Evolutionary conservation across 2,113 vertebrate genomes (phyloP).

Genomic region (Potamarius usumacintae): DNA sequence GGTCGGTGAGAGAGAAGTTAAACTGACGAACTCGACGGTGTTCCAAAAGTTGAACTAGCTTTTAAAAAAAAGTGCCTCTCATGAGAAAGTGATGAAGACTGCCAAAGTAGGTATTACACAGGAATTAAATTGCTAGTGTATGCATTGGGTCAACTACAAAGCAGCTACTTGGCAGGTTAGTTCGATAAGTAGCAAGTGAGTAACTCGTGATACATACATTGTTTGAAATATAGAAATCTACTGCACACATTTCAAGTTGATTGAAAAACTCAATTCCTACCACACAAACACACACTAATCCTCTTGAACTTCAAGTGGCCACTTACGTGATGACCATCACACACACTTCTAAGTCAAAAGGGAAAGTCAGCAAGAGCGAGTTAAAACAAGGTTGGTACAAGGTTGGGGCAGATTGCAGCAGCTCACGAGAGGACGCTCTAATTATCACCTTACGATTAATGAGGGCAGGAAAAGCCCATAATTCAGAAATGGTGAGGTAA

Average conservation of each 20-base stretch:
- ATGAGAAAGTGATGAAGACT: no score
- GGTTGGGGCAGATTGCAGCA: background rate
- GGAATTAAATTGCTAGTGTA: background rate
- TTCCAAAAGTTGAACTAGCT: no score
- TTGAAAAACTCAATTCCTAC: background rate
- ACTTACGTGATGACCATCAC: background rate
- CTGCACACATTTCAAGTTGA: background rate
- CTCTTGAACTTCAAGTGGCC: background rate
- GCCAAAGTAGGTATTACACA: no score
- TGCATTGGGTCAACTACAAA: background rate
- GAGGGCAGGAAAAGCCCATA: background rate
- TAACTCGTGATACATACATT: no score
- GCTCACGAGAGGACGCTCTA: slow-evolving; percentile 21
- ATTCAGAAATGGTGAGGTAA: slow-evolving; percentile 6
- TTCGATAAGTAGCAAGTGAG: no score
- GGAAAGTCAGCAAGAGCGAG: background rate
- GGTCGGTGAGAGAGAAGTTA: no score
- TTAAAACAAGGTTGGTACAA: background rate
- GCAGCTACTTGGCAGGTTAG: background rate
- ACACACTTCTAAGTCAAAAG: background rate
- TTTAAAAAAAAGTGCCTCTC: no score
- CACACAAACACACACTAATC: background rate
- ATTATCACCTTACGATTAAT: slow-evolving; percentile 21
- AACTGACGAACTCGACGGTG: no score
- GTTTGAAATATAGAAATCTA: no score